Evolutionary conservation across 2,797 vertebrate genomes (phyloP), one percentile per base, ranked within the genome.

Genomic region (Notolepis coatsorum): DNA sequence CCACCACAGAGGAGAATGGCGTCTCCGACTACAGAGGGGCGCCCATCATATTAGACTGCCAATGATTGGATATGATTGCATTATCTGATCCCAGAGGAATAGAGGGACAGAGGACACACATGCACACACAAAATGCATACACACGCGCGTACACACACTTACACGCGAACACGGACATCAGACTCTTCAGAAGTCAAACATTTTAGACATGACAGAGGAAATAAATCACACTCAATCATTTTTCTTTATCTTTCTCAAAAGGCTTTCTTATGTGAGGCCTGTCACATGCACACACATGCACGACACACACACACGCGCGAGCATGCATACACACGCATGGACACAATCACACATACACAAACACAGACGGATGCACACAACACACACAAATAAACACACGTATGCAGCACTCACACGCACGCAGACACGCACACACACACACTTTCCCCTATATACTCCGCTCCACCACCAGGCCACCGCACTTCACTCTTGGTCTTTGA

Each of bases 401-500:
- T 39, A 50, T 42, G 30, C 54, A 54, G n/a, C 51, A 61, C 50
- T 43, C 73, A 73, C 52, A 30, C 25, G 58, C 52, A 68, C 43
- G 35, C 52, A 47, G 61, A 54, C 61, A 48, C 45, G 33, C 21
- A 48, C 43, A 62, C 67, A 68, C 81, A 77, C 62, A 23, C 80
- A 59, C 60, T 45, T 79, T 76, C 78, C 73, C 57, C 66, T 68
- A 74, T 76, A 79, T 65, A 60, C 78, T 76, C 74, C 49, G 70
- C 82, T 82, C 73, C 80, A 87, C 86, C 89, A 84, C 86, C 63
- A 81, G 80, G 79, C 82, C 86, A 85, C 85, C 86, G 51, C 89
- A 89, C 81, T 83, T 59, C 79, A 81, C 80, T 89, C 77, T 69
- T 51, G 69, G 71, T 83, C 88, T 92, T 91, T 92, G 89, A 93